These are phyloP conservation scores for Leucozona laternaria DNA, from an alignment of 2,888 invertebrate species.

Conservation along the genomic window DNA sequence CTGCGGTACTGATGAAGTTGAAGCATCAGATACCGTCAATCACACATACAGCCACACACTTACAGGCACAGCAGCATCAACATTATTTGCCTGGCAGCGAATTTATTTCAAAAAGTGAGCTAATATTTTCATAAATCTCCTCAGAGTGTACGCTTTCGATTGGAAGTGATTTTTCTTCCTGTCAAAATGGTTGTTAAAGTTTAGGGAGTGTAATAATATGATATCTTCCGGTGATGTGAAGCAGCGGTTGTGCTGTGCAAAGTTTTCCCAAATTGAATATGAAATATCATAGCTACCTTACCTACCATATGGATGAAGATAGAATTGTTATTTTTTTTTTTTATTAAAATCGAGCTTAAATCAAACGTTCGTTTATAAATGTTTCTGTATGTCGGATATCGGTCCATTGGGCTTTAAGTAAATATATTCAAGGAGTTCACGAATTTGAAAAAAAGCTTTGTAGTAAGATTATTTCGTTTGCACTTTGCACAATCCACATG, in stretches of 20 bases:
- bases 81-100: slow-evolving; percentile 65
- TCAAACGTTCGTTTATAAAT: neutral
- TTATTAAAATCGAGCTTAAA: neutral
- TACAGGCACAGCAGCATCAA: too few species aligned
- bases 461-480: too few species aligned
- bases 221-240: slow-evolving; percentile 10
- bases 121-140: slow-evolving; percentile 73
- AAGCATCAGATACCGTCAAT: neutral
- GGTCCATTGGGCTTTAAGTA: neutral
- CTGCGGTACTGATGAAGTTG: slow-evolving; percentile 10
- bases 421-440: neutral
- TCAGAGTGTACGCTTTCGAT: slow-evolving; percentile 59
- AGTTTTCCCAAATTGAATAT: slow-evolving; percentile 1
- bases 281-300: slow-evolving; percentile 5
- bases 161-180: slow-evolving; percentile 72
- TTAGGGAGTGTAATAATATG: slow-evolving; percentile 26
- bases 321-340: slow-evolving; percentile 5
- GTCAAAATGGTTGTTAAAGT: slow-evolving; percentile 54
- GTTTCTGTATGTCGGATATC: neutral
- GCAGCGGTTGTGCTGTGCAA: neutral
- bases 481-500: neutral
- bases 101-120: slow-evolving; percentile 70
- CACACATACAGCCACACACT: too few species aligned
- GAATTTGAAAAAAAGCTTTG: too few species aligned
- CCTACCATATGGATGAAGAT: neutral